Conservation (phyloP, 2,797 vertebrate species). For the Cephalopachus bancanus region DNA sequence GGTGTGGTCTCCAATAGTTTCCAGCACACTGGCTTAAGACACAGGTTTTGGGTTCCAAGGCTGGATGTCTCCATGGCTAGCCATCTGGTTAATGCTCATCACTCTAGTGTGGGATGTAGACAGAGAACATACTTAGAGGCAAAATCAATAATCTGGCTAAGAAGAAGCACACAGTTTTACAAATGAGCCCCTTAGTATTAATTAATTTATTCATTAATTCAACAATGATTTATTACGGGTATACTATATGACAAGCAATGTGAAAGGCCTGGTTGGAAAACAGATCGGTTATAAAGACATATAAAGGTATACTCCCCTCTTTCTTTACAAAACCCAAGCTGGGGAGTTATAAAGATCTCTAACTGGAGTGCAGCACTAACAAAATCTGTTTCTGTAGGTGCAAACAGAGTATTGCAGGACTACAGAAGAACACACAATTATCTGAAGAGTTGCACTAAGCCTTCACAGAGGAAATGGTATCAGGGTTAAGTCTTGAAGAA, state of each 20-base stretch:
- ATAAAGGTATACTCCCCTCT: neutral
- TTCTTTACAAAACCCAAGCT: neutral
- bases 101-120: constrained; percentile 4
- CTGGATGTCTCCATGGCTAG: neutral
- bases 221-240: constrained; percentile 57
- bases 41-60: neutral
- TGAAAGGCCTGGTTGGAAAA: constrained; percentile 41
- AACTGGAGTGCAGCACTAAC: neutral
- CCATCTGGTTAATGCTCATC: constrained; percentile 54
- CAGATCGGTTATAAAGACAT: neutral
- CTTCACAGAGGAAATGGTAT: neutral
- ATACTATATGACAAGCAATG: constrained; percentile 24
- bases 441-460: constrained; percentile 2
- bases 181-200: constrained; percentile 66
- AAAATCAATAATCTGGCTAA: constrained; percentile 69
- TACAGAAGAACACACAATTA: neutral
- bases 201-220: constrained; percentile 72
- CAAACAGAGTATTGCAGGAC: neutral
- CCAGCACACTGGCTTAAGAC: constrained; percentile 31
- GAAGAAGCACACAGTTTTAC: constrained; percentile 69
- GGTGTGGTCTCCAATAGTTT: neutral
- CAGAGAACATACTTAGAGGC: constrained; percentile 48
- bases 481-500: neutral
- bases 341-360: neutral
- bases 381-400: neutral